Conservation (phyloP, 2,888 invertebrate genomes). For the Amphimallon solstitiale region DNA sequence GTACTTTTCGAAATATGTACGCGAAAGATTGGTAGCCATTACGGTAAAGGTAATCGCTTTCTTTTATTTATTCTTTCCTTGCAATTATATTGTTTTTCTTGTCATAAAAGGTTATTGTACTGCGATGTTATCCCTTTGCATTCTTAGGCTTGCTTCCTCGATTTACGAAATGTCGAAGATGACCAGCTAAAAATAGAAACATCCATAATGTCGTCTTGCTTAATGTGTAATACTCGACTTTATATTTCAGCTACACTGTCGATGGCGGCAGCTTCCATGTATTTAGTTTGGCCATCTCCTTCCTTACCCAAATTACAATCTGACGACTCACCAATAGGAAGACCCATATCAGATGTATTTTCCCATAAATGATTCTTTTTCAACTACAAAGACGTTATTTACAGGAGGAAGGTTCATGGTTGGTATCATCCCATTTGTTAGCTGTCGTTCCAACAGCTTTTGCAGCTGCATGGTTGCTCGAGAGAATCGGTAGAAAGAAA, state of each 20-base stretch:
- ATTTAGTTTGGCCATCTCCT: conserved; percentile 47
- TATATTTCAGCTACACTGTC: conserved; percentile 41
- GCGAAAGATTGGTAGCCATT: too few relatives aligned
- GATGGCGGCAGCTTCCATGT: conserved; percentile 41
- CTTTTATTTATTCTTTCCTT: too few relatives aligned
- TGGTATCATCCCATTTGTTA: conserved; percentile 67
- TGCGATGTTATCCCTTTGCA: too few relatives aligned
- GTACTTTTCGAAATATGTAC: too few relatives aligned
- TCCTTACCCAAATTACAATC: conserved; percentile 42
- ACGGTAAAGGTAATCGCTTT: too few relatives aligned
- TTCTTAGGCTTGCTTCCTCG: too few relatives aligned
- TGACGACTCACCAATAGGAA: conserved; percentile 46
- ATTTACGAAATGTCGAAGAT: too few relatives aligned
- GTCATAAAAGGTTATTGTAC: too few relatives aligned
- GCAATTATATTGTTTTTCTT: too few relatives aligned
- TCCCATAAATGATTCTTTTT: not conserved
- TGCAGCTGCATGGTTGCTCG: conserved; percentile 67
- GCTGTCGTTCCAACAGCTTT: conserved; percentile 69
- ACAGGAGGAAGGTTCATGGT: conserved; percentile 67
- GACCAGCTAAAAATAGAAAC: too few relatives aligned
- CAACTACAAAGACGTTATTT: not conserved
- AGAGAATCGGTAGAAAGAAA: conserved; percentile 67
- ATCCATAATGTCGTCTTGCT: too few relatives aligned
- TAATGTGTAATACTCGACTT: too few relatives aligned
- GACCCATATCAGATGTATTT: conserved; percentile 38